phyloP scores from a whole-genome alignment of 1,140 invertebrate genomes.

The Brachionus manjavacas region DNA sequence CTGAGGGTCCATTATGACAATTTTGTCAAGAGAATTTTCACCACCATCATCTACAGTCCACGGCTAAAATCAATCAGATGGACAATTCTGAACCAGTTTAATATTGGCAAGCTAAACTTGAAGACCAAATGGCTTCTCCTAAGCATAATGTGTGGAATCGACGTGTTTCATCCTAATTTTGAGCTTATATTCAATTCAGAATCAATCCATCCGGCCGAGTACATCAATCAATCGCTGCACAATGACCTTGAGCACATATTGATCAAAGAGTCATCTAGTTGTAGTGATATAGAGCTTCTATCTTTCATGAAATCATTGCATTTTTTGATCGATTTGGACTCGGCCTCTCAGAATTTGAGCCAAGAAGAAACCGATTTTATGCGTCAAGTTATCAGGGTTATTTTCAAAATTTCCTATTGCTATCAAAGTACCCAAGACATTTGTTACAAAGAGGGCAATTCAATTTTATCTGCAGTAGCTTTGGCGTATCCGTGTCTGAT shows the following conservation, averaged over 20 bases:
- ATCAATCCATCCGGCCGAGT: neutral
- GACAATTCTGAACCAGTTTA: slow-evolving; percentile 35
- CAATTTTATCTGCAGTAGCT: neutral
- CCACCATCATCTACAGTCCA: slow-evolving; percentile 3
- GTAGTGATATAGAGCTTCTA: slow-evolving; percentile 9
- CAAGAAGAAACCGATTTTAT: neutral
- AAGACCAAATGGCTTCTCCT: slow-evolving; percentile 32
- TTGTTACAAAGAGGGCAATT: slow-evolving; percentile 39
- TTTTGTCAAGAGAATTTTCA: slow-evolving; percentile 33
- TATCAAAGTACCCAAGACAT: neutral
- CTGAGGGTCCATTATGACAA: slow-evolving; percentile 4
- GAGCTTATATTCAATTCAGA: slow-evolving; percentile 23
- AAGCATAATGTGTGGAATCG: slow-evolving; percentile 40
- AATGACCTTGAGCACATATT: slow-evolving; percentile 23
- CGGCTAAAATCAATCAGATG: slow-evolving; percentile 6
- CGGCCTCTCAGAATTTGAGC: neutral
- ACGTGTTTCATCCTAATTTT: slow-evolving; percentile 38
- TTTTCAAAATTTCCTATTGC: slow-evolving; percentile 33
- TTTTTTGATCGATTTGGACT: slow-evolving; percentile 30
- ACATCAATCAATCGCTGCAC: neutral
- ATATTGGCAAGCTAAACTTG: slow-evolving; percentile 1
- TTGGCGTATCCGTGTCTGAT: slow-evolving; percentile 20
- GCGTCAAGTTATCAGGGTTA: neutral
- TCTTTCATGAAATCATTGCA: slow-evolving; percentile 18
- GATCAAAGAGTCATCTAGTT: neutral